A percentile compares a stretch with the other conserved stretches of the same genome.
Conservation (phyloP, 2,888 invertebrate species). For the Pheosia tremula region DNA sequence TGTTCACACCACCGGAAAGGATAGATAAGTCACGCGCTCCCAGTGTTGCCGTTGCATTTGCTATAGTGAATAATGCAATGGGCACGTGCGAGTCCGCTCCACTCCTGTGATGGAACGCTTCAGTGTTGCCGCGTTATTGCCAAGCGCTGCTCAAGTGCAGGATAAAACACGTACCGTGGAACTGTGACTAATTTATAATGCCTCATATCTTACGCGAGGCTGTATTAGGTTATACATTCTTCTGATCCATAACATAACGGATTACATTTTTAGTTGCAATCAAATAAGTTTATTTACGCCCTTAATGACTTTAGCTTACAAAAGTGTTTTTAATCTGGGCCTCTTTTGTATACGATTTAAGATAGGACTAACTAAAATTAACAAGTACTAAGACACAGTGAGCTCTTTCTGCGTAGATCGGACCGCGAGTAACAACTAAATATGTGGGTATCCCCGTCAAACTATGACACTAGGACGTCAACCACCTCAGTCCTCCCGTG, state of each 20-base stretch:
- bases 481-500: too few species aligned
- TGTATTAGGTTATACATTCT: not conserved
- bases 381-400: too few species aligned
- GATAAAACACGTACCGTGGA: constrained; percentile 36
- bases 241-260: not conserved
- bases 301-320: too few species aligned
- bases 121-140: constrained; percentile 57
- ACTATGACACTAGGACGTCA: too few species aligned
- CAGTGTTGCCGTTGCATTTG: constrained; percentile 64
- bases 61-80: constrained; percentile 78
- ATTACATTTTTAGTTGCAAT: too few species aligned
- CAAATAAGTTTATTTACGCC: too few species aligned
- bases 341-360: too few species aligned
- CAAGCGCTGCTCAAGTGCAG: constrained; percentile 41
- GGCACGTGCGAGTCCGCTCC: constrained; percentile 59
- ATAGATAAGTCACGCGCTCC: constrained; percentile 74
- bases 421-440: too few species aligned
- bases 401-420: too few species aligned
- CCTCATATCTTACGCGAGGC: not conserved
- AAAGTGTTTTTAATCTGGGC: too few species aligned
- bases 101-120: constrained; percentile 64
- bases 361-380: too few species aligned
- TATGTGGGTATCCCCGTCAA: too few species aligned
- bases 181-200: not conserved
- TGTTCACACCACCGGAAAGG: constrained; percentile 8